These are phyloP conservation scores for Planiliza haematocheilus DNA, from an alignment of 2,113 vertebrate genomes.

Conservation along the genomic window DNA sequence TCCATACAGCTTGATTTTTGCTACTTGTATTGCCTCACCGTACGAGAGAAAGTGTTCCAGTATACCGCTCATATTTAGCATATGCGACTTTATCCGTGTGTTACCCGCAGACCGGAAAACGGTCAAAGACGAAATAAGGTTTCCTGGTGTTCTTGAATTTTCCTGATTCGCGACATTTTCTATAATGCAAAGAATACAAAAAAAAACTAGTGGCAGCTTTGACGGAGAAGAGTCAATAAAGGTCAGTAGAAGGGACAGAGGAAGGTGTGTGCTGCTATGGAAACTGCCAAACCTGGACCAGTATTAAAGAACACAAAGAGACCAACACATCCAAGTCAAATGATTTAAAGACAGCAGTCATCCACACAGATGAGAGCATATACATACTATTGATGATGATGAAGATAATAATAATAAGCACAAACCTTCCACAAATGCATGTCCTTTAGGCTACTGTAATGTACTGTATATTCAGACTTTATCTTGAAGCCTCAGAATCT, in stretches of 20 bases:
- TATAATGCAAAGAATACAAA: not conserved
- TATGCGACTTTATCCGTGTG: not conserved
- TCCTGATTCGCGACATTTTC: not conserved
- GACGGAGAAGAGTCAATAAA: not conserved
- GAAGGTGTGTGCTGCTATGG: conserved; percentile 26
- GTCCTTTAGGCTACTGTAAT: conserved; percentile 39
- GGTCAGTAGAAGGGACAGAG: not conserved
- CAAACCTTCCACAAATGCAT: conserved; percentile 52
- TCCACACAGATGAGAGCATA: conserved; percentile 34
- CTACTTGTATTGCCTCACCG: conserved; percentile 43
- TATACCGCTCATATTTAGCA: conserved; percentile 8
- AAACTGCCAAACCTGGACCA: conserved; percentile 59
- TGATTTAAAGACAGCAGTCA: conserved; percentile 19
- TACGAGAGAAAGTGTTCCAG: conserved; percentile 3
- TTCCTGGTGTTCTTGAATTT: conserved; percentile 1
- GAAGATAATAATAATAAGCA: conserved; percentile 24
- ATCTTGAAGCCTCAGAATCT: conserved; percentile 23
- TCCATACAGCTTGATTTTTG: conserved; percentile 41
- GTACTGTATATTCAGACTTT: conserved; percentile 32
- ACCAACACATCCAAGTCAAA: conserved; percentile 4
- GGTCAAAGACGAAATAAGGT: conserved; percentile 10
- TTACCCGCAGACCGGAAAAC: conserved; percentile 18
- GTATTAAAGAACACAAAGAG: conserved; percentile 1
- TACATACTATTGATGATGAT: not conserved
- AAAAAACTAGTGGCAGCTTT: not conserved